A percentile compares a stretch with the other conserved stretches of the same genome.
Conservation (phyloP, 37 sponge, comb jelly and placozoan species). For the Petrosia ficiformis region DNA sequence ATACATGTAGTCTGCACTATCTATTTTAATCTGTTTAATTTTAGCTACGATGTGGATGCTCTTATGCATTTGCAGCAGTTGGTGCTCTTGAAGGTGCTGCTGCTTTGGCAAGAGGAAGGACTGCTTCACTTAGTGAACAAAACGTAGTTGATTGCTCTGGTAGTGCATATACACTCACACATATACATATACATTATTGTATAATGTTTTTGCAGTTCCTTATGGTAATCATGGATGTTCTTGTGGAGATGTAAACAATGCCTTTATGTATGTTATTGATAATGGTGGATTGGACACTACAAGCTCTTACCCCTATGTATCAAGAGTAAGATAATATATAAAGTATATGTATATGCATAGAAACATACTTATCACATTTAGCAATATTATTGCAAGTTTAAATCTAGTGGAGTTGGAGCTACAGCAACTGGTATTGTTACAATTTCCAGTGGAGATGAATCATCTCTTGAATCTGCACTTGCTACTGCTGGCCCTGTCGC, state of each 20-base stretch:
- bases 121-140: slow-evolving; percentile 67
- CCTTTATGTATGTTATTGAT: slow-evolving; percentile 64
- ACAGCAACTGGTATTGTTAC: slow-evolving; percentile 38
- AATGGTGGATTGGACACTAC: slow-evolving; percentile 68
- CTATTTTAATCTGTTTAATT: too few species aligned
- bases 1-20: too few species aligned
- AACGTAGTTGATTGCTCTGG: slow-evolving; percentile 82
- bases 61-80: slow-evolving; percentile 56
- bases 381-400: slow-evolving; percentile 46
- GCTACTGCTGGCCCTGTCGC: slow-evolving; percentile 65
- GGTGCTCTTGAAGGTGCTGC: slow-evolving; percentile 65
- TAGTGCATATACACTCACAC: not conserved
- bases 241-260: slow-evolving; percentile 62
- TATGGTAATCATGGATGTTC: slow-evolving; percentile 80
- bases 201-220: slow-evolving; percentile 32
- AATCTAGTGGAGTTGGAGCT: slow-evolving; percentile 29
- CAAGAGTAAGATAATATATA: slow-evolving; percentile 28
- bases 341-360: not conserved
- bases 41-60: slow-evolving; percentile 46
- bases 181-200: not conserved
- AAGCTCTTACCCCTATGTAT: slow-evolving; percentile 55
- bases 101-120: slow-evolving; percentile 43
- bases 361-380: not conserved
- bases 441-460: slow-evolving; percentile 36
- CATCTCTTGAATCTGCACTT: slow-evolving; percentile 38